Evolutionary conservation across 1,140 invertebrate species (phyloP), one percentile per base, ranked within the genome.

Genomic region (Scaptomyza pallida): DNA sequence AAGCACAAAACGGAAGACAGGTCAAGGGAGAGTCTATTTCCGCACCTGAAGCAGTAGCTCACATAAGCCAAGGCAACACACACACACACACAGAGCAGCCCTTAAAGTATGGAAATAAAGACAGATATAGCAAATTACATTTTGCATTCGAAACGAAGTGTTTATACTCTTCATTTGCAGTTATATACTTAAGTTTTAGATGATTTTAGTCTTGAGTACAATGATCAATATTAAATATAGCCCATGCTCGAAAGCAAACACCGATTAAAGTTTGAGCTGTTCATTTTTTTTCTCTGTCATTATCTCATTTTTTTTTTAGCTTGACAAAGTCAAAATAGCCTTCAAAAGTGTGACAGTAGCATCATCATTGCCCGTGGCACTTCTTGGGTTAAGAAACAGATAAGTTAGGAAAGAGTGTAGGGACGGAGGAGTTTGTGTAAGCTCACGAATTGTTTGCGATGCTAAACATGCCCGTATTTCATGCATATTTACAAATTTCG

Each of bases 1-100:
- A 48, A 62, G 52, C 56, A 44, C 47, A 19, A 37, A 65, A 43
- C 76, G 80, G 80, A 85, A 86, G 76, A 57, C 68, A 61, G 80
- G 81, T 80, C 80, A 86, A 80, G 81, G 80, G 75, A 83, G 76
- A 86, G 72, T 85, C 73, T 86, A 85, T 85, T 85, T 85, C 81
- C 77, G 80, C 76, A 82, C 72, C 79, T 82, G 79, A 75, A 82
- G 71, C 69, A 77, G 78, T 30, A 30, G 26, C 26, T 30, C 75
- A 73, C 60, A 55, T 26, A 54, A 60, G 51, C 45, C 61, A 71
- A 67, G 33, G 44, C 51, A 65, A 54, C 37, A 51, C 37, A n/a
- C n/a, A n/a, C n/a, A n/a, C n/a, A n/a, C n/a, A n/a, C n/a, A n/a
- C n/a, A n/a, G n/a, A 56, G 55, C 55, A 72, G 54, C 21, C 59